Conservation (phyloP, 2,797 vertebrate species). For the Lates japonicus region DNA sequence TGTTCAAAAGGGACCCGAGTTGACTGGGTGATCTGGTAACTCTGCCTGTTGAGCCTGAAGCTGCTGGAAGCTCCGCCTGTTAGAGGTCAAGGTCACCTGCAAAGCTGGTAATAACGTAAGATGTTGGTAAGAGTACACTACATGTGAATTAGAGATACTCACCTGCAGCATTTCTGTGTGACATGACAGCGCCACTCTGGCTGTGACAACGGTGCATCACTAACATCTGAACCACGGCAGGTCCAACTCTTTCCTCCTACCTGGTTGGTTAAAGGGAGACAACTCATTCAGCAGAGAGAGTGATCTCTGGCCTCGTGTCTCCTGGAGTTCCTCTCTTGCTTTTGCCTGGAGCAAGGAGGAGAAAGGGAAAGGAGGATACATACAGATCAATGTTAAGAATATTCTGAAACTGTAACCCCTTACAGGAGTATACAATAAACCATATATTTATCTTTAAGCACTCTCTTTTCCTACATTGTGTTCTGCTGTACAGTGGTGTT, state of each 20-base stretch:
- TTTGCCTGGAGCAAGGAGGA: conserved; percentile 87
- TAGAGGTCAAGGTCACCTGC: neutral
- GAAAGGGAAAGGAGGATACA: no score
- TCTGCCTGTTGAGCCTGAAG: conserved; percentile 94
- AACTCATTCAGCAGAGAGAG: conserved; percentile 86
- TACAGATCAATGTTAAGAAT: neutral
- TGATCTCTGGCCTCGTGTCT: conserved; percentile 91
- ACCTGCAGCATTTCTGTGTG: conserved; percentile 92
- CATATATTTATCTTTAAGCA: neutral
- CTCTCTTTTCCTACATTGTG: conserved; percentile 86
- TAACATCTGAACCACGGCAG: conserved; percentile 1
- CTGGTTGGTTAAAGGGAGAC: conserved; percentile 68
- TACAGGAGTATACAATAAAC: no score
- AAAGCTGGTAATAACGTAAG: neutral
- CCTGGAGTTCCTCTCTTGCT: conserved; percentile 93
- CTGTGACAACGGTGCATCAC: conserved; percentile 49
- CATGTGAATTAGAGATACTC: conserved; percentile 30
- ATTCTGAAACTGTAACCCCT: neutral
- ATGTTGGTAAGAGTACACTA: neutral
- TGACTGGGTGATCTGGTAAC: conserved; percentile 90
- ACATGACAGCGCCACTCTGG: conserved; percentile 84
- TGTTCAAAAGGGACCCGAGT: conserved; percentile 92
- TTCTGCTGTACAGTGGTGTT: conserved; percentile 92
- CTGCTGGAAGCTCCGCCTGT: conserved; percentile 91
- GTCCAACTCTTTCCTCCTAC: conserved; percentile 5